A percentile compares a stretch with the other conserved stretches of the same genome.
Conservation (phyloP, 2,797 vertebrate species). For the Nyctibius grandis region DNA sequence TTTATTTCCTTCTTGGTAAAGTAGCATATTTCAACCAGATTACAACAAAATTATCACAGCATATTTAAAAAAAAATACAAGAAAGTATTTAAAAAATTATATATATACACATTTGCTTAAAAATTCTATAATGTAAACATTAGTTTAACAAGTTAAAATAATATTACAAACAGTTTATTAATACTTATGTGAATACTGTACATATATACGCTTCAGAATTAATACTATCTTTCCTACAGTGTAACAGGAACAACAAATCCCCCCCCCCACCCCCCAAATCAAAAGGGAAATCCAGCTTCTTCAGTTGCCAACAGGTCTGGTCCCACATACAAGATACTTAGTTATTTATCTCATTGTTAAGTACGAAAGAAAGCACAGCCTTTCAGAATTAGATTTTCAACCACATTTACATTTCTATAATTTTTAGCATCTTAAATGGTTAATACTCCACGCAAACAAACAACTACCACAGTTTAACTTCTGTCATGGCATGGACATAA, state of each 20-base stretch:
- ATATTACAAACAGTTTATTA: neutral
- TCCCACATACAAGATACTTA: neutral
- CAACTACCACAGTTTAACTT: neutral
- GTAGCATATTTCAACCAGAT: conserved; percentile 43
- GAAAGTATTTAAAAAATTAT: conserved; percentile 72
- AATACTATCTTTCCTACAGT: neutral
- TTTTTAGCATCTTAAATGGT: neutral
- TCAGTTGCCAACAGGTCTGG: neutral
- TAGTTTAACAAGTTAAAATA: conserved; percentile 55
- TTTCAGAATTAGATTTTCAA: neutral
- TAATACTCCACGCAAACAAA: neutral
- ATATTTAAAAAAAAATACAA: conserved; percentile 70
- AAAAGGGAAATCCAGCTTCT: neutral
- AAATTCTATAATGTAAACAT: conserved; percentile 73
- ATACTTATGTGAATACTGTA: neutral
- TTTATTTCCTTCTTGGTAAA: conserved; percentile 70
- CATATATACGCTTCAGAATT: neutral
- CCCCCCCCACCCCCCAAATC: too few relatives aligned
- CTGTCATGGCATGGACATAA: neutral
- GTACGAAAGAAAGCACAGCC: neutral
- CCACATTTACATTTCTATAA: neutral
- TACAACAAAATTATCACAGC: conserved; percentile 73
- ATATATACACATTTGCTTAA: conserved; percentile 70
- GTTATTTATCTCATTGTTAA: neutral
- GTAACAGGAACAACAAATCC: neutral